Evolutionary conservation across 2,888 invertebrate genomes (phyloP).

Genomic region (Linyphia triangularis): DNA sequence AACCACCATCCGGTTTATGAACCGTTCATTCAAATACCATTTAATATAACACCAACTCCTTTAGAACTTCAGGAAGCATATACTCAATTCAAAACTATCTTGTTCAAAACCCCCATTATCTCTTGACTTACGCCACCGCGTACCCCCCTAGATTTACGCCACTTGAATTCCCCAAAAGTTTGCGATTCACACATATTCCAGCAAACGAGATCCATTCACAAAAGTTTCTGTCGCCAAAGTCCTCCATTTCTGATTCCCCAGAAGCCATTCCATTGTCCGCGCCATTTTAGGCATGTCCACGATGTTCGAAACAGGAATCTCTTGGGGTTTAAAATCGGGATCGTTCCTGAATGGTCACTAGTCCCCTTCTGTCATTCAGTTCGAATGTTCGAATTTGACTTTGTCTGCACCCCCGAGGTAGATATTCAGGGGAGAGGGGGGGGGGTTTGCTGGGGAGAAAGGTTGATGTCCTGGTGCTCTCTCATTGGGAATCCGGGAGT

Average conservation of each 20-base stretch:
- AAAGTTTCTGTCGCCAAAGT: conserved; percentile 7
- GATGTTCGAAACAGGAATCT: neutral
- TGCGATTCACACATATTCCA: neutral
- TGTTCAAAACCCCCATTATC: neutral
- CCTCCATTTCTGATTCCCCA: neutral
- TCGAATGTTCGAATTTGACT: conserved; percentile 23
- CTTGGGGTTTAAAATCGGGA: neutral
- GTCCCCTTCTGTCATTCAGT: conserved; percentile 3
- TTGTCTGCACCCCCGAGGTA: neutral
- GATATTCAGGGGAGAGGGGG: neutral
- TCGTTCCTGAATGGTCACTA: neutral
- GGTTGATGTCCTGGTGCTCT: conserved; percentile 14
- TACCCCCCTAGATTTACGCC: neutral
- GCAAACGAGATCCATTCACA: conserved; percentile 28
- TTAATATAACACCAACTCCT: no score
- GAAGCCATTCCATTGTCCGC: conserved; percentile 10
- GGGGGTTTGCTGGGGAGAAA: neutral
- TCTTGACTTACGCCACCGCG: neutral
- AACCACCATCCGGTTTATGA: no score
- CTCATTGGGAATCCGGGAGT: conserved; percentile 38
- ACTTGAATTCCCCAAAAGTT: neutral
- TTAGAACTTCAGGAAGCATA: no score
- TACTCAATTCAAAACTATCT: neutral
- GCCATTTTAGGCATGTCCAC: conserved; percentile 22
- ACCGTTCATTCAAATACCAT: no score